A percentile compares a stretch with the other conserved stretches of the same genome.
Evolutionary conservation across 2,888 invertebrate genomes (phyloP).

Genomic region (Rhorus exstirpatorius): DNA sequence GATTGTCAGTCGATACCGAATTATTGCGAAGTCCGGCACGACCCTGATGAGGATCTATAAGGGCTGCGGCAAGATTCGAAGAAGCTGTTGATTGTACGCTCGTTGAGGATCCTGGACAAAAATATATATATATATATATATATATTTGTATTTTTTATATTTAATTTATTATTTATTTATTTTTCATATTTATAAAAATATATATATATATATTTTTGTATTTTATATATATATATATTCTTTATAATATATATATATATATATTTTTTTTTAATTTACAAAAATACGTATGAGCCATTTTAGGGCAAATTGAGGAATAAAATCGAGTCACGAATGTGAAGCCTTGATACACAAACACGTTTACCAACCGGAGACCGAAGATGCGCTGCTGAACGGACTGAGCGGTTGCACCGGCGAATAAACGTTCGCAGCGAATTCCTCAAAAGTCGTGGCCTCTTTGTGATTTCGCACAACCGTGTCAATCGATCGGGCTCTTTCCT

Average conservation of each 20-base stretch:
- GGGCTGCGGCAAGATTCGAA: slow-evolving; percentile 88
- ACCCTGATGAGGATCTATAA: slow-evolving; percentile 87
- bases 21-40: slow-evolving; percentile 83
- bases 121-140: not conserved
- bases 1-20: slow-evolving; percentile 82
- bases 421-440: slow-evolving; percentile 93
- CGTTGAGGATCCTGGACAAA: slow-evolving; percentile 82
- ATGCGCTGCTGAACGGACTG: slow-evolving; percentile 86
- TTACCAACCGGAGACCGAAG: slow-evolving; percentile 83
- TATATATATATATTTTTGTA: too few species aligned
- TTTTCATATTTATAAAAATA: too few species aligned
- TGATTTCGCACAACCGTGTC: slow-evolving; percentile 95
- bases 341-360: slow-evolving; percentile 17
- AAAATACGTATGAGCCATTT: too few species aligned
- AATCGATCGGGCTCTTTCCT: slow-evolving; percentile 95
- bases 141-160: too few species aligned
- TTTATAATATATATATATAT: too few species aligned
- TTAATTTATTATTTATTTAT: too few species aligned
- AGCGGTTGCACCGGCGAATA: slow-evolving; percentile 90
- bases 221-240: too few species aligned
- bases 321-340: not conserved
- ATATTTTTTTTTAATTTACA: too few species aligned
- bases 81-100: slow-evolving; percentile 86
- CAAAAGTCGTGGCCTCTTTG: slow-evolving; percentile 95
- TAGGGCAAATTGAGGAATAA: not conserved